Base-by-base conservation (phyloP, 2,113 vertebrate genomes). In the Zapus hudsonius region DNA sequence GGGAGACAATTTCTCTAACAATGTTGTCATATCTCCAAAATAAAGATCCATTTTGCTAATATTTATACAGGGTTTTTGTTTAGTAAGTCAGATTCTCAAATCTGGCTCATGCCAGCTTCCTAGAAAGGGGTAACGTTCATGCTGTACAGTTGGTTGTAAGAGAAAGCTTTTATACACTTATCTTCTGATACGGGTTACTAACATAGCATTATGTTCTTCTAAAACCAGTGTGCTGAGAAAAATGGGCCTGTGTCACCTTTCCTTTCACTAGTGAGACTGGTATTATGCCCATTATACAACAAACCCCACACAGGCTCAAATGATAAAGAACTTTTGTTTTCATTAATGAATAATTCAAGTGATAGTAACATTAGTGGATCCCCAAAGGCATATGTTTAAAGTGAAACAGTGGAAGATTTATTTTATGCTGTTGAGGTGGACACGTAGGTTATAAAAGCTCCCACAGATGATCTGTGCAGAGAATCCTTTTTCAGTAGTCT, bases 361-460 rank as follows among this genome's bases (percentile, higher is more conserved):
- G 42, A 38, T 73, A 83, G 73, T 74, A 90, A 33, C 27, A 42
- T 64, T 25, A 63, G 9, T 19, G 15, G 23, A n/a, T 10, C 9
- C 44, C 47, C 19, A 73, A 38, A 52, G 13, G 19, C 17, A 33
- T 38, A n/a, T 25, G 52, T 44, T 52, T 44, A 93, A 78, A 96
- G 19, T 73, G 57, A 94, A 93, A 96, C 87, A 97, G 92, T 83
- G 86, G 72, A 94, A 84, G 74, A 61, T 96, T 97, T 96, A 96
- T 96, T 96, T 95, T 95, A 92, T 96, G 94, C 84, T 96, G 27
- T 1, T 95, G 40, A 84, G 91, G 38, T 85, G 97, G 89, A 94
- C 95, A 98, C 95, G 96, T 74, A 93, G 89, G 95, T 97, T 97
- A 96, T 96, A 97, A 98, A 98, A 98, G 94, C 94, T 86, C 92